These are phyloP conservation scores for Torymus aiolomorphi DNA, from an alignment of 2,888 invertebrate species.

Conservation along the genomic window DNA sequence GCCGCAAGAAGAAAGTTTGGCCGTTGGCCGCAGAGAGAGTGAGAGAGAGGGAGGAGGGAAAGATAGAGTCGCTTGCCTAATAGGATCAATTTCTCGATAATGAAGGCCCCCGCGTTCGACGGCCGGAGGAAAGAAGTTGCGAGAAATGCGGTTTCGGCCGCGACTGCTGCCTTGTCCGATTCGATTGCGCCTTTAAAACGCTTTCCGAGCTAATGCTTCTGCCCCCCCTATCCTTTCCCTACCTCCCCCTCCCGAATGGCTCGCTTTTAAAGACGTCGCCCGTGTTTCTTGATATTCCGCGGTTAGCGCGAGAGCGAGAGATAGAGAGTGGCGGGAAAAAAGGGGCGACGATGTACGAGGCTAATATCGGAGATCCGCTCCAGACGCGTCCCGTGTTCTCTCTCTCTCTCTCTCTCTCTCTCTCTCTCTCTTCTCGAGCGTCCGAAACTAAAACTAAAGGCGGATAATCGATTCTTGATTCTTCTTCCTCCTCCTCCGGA, in stretches of 20 bases:
- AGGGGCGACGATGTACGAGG: not conserved
- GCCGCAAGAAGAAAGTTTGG: conserved; percentile 60
- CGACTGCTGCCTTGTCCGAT: conserved; percentile 15
- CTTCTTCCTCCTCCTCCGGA: not conserved
- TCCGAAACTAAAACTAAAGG: conserved; percentile 21
- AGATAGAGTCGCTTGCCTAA: conserved; percentile 62
- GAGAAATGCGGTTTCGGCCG: conserved; percentile 38
- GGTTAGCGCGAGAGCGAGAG: conserved; percentile 18
- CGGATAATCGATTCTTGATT: conserved; percentile 20
- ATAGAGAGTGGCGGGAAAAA: not conserved
- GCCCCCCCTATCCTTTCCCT: not conserved
- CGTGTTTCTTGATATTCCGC: conserved; percentile 49
- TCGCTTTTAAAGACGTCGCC: conserved; percentile 27
- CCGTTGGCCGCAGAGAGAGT: conserved; percentile 56
- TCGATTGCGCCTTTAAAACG: conserved; percentile 45
- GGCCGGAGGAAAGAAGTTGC: conserved; percentile 25
- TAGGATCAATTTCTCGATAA: conserved; percentile 75
- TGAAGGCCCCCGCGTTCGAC: conserved; percentile 59
- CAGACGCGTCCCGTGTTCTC: not conserved
- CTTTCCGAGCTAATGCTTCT: conserved; percentile 23
- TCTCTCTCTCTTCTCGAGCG: not conserved
- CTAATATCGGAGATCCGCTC: conserved; percentile 30
- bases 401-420: not conserved
- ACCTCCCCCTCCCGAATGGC: no score
- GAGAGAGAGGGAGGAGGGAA: no score